Evolutionary conservation across 2,797 vertebrate species (phyloP), one percentile per base, ranked within the genome.

Genomic region (Zenarchopterus dispar): DNA sequence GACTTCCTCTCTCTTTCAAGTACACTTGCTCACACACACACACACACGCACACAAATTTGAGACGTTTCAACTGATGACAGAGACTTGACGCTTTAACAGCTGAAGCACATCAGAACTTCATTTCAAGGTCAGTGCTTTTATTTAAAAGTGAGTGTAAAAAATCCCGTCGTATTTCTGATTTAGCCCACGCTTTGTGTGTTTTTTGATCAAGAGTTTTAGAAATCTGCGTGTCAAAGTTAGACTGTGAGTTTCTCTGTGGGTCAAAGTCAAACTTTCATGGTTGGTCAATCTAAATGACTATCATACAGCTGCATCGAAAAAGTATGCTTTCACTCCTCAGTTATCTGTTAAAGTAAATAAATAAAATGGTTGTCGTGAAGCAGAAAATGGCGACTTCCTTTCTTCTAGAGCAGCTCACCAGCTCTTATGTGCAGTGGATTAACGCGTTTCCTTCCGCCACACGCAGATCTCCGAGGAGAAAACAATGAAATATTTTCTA

Each of bases 371-470:
- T 69, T 6, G 81, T 56, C 36, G 0, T 0, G 0, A 13, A 17
- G 56, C 13, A 77, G 66, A 83, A 86, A 80, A 90, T 89, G 86
- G 77, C 54, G 26, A 43, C 61, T 83, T 81, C 65, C 74, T 62
- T 1, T 59, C 22, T 53, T 22, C 22, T 21, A 13, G 44, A 8
- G 28, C 36, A 22, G 2, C 26, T 0, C 0, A 4, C 39, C 51
- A 0, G 0, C 26, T 56, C n/a, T 54, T 18, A 10, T 52, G 58
- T 5, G 10, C 33, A 18, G 28, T 24, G 44, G 47, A 22, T 0
- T 68, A 41, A 56, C 58, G 15, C 22, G 5, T 72, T 56, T 68
- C 19, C 33, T 2, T 55, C 73, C 33, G 66, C 31, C 15, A 10
- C 70, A 39, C 36, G 67, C 62, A 68, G 43, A 46, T 22, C 3